Evolutionary conservation across 2,888 invertebrate genomes (phyloP), one percentile per base, ranked within the genome.

Genomic region (Diachrysia chrysitis): DNA sequence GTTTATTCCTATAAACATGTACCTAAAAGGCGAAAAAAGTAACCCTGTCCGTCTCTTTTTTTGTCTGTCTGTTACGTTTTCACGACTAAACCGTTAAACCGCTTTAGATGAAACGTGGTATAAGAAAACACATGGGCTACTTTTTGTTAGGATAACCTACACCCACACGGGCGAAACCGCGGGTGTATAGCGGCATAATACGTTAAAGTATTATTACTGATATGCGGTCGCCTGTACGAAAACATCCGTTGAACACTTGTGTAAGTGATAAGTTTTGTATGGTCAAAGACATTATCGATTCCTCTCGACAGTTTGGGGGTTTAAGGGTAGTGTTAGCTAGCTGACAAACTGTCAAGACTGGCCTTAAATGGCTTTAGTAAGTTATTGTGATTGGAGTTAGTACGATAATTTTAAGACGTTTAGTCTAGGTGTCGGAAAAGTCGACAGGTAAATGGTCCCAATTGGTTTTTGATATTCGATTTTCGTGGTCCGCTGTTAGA

Each of bases 251-350:
- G 55, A 73, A 66, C 58, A 76, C 76, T 80, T 48, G 25, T 74
- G 64, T 71, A 80, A 76, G 81, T 80, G 78, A 70, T 71, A 80
- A 80, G 78, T 73, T 78, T 63, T 69, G 61, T 55, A 61, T 67
- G 71, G 63, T 73, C 61, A 56, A 78, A 66, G 68, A 42, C 66
- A 73, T 78, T 76, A 78, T 80, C 73, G 71, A 69, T 73, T 71
- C 55, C 68, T 25, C 58, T 70, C 67, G 12, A 77, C 72, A 57
- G 69, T 67, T 79, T 69, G 61, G n/a, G n/a, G 64, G 68, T 71
- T 46, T 54, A 63, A 63, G 60, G 19, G 48, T 53, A 58, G 58
- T 32, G 48, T 63, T 35, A 55, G 53, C 57, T 21, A 25, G n/a
- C 16, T 64, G 48, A 54, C 23, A 37, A 32, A 57, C 66, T 42